phyloP scores from a whole-genome alignment of 2,888 invertebrate genomes.

The Epiperipatus broadwayi region DNA sequence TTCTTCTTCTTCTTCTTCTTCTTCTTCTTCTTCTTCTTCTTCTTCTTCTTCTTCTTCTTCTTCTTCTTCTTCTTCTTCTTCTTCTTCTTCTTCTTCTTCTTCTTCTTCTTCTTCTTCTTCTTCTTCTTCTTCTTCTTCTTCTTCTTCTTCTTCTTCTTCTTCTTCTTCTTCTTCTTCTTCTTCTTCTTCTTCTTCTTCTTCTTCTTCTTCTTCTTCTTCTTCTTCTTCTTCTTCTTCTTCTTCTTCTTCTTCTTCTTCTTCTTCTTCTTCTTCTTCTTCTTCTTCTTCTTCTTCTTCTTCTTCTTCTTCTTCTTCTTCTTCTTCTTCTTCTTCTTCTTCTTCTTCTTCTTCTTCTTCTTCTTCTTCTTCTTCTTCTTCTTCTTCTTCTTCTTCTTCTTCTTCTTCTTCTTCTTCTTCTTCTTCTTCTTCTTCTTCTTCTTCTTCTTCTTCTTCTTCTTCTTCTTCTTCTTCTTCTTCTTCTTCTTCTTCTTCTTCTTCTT shows the following conservation, averaged over 20 bases:
- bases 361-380: background rate
- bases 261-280: background rate
- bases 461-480: background rate
- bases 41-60: background rate
- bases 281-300: background rate
- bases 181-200: background rate
- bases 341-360: background rate
- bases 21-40: background rate
- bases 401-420: background rate
- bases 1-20: background rate
- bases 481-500: background rate
- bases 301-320: background rate
- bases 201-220: background rate
- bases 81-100: background rate
- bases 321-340: background rate
- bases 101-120: background rate
- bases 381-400: background rate
- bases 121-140: background rate
- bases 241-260: background rate
- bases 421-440: background rate
- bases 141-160: background rate
- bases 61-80: background rate
- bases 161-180: background rate
- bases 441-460: background rate
- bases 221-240: background rate